A percentile compares a stretch with the other conserved stretches of the same genome.
Conservation (phyloP, 2,797 vertebrate species). For the Sebastes goodei region DNA sequence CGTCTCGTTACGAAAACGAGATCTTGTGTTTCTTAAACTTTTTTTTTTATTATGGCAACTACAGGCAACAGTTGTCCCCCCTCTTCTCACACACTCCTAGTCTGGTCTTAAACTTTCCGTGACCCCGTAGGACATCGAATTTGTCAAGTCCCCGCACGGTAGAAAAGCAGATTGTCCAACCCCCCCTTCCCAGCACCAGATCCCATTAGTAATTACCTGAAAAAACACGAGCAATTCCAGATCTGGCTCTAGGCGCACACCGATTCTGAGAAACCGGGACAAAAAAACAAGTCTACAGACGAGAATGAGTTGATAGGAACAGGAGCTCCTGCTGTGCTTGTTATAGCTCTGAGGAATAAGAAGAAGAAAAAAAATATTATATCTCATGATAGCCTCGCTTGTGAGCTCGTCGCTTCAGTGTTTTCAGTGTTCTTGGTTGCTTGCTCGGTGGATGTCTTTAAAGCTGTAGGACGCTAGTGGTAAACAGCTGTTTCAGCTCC, state of each 20-base stretch:
- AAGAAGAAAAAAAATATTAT: neutral
- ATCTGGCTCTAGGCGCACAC: conserved; percentile 3
- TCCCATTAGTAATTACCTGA: conserved; percentile 37
- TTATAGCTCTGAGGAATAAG: conserved; percentile 42
- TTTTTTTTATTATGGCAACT: neutral
- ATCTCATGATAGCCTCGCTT: conserved; percentile 22
- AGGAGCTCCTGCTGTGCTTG: conserved; percentile 28
- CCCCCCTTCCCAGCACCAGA: neutral
- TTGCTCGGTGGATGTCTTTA: neutral
- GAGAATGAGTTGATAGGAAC: conserved; percentile 25
- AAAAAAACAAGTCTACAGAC: conserved; percentile 15
- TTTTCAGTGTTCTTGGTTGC: neutral
- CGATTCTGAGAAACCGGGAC: conserved; percentile 10
- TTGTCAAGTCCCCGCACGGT: neutral
- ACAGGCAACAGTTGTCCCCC: neutral
- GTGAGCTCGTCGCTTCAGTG: neutral
- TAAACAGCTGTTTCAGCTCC: neutral
- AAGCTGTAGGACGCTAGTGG: neutral
- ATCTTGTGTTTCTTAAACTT: neutral
- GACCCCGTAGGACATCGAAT: conserved; percentile 5
- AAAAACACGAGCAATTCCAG: conserved; percentile 15
- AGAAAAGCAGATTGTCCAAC: neutral
- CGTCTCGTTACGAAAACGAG: neutral
- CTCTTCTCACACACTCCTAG: neutral
- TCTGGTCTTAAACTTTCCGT: conserved; percentile 30